Base-by-base conservation (phyloP, 2,797 vertebrate species). In the Gadopsis bispinosus region DNA sequence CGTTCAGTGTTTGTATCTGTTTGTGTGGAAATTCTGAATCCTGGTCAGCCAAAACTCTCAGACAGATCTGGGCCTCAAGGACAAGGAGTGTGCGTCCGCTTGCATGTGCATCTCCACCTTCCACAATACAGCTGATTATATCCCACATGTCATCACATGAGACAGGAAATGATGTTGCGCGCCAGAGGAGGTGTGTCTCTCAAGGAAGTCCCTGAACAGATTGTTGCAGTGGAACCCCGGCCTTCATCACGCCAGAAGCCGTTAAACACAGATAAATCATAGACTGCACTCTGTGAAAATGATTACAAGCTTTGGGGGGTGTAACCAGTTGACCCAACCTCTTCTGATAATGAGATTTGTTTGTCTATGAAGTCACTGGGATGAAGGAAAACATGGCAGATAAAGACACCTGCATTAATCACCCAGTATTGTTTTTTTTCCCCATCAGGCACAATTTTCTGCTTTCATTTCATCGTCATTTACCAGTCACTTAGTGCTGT, bases 141-240 rank as follows among this genome's bases (percentile, higher is more conserved):
- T 75, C 75, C 81, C 93, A 94, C 93, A 88, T 93, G 93, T 88
- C 78, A 86, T 85, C 63, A 75, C 92, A 94, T 77, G 89, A 93
- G 93, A 93, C 91, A 73, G 89, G 91, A 94, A 92, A 90, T 73
- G 58, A 79, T 86, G 75, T 70, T 0, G 20, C 22, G 4, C 31
- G 69, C 83, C 85, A 88, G 72, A 91, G 73, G 83, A 80, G 89
- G 88, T 51, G 87, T 91, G 88, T 84, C 77, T 86, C 35, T 69
- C 1, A 14, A 85, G 90, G 87, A 92, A 90, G 88, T 88, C 85
- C 89, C 90, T 78, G 33, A 87, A 54, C 85, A 67, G 62, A 82
- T 51, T 62, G 39, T 61, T 86, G 31, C 68, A 75, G 85, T 85
- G 86, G 81, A 89, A 88, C 73, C 82, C 85, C 83, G 6, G 19